Conservation (phyloP, 2,113 vertebrate species). For the Indri indri region DNA sequence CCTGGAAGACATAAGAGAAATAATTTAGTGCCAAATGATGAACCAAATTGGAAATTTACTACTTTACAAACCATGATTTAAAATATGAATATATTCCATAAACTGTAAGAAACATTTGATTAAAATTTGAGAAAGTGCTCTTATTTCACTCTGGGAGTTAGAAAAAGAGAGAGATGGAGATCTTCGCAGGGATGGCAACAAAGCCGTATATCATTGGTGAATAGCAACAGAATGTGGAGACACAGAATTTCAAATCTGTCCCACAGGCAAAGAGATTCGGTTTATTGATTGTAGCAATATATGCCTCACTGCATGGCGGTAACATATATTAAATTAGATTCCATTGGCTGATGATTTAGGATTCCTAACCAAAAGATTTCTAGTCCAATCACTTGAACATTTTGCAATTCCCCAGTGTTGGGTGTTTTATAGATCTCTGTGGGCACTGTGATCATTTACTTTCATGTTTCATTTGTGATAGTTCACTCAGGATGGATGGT, state of each 20-base stretch:
- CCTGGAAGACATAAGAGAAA: background rate
- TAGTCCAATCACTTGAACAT: background rate
- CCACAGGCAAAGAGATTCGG: background rate
- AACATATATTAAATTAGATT: constrained; percentile 12
- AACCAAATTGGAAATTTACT: background rate
- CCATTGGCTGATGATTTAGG: background rate
- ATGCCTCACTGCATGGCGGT: background rate
- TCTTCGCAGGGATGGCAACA: background rate
- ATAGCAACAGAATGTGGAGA: background rate
- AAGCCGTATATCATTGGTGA: background rate
- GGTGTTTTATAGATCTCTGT: background rate
- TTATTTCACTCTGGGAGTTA: background rate
- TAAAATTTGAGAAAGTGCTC: background rate
- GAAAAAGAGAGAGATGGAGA: background rate
- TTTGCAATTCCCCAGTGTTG: background rate
- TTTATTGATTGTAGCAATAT: constrained; percentile 43
- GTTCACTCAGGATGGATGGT: background rate
- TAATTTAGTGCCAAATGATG: background rate
- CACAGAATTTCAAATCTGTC: background rate
- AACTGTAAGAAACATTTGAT: background rate
- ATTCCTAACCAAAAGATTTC: background rate
- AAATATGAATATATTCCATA: background rate
- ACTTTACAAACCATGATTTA: background rate
- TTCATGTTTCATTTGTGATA: constrained; percentile 10
- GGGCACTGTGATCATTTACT: background rate